Evolutionary conservation across 2,888 invertebrate genomes (phyloP), one percentile per base, ranked within the genome.

Genomic region (Zootermopsis nevadensis): DNA sequence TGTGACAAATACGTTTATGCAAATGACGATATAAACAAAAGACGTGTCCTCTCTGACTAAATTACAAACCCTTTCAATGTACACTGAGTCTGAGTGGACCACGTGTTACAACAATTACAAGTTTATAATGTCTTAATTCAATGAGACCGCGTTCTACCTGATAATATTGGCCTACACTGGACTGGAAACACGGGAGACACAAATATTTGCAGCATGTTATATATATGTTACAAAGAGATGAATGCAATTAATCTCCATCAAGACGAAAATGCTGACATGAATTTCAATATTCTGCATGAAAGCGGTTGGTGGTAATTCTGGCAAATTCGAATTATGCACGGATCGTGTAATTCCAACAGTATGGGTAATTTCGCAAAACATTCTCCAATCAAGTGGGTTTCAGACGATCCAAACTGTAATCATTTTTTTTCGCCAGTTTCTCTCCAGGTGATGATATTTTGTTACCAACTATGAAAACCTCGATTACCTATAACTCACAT

Each of bases 171-270:
- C 3, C 48, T 19, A 48, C n/a, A n/a, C n/a, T n/a, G n/a, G n/a
- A n/a, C n/a, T n/a, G 48, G 48, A 0, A 48, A 48, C 7, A 19
- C 48, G 12, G 27, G 27, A 10, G 27, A 66, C 30, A 30, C 69
- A 15, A 30, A 31, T 69, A 69, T 69, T 69, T 69, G 69, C 19
- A 4, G 22, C 69, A 69, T 69, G 69, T 33, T 69, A 33, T 27
- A n/a, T 27, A n/a, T 60, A 8, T 60, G 27, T 69, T 69, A 27
- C 30, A 33, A 69, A 69, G 69, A 69, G 33, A 33, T 69, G 60
- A 60, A n/a, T n/a, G 69, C 69, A n/a, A 69, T 69, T 69, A 69
- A 69, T 69, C 69, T 33, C 30, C 69, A 69, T 69, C 30, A 69
- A 22, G 22, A 69, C 15, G 31, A 69, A 69, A 69, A 69, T 69